Evolutionary conservation across 2,797 vertebrate genomes (phyloP), one percentile per base, ranked within the genome.

Genomic region (Coranthus polyacanthus): DNA sequence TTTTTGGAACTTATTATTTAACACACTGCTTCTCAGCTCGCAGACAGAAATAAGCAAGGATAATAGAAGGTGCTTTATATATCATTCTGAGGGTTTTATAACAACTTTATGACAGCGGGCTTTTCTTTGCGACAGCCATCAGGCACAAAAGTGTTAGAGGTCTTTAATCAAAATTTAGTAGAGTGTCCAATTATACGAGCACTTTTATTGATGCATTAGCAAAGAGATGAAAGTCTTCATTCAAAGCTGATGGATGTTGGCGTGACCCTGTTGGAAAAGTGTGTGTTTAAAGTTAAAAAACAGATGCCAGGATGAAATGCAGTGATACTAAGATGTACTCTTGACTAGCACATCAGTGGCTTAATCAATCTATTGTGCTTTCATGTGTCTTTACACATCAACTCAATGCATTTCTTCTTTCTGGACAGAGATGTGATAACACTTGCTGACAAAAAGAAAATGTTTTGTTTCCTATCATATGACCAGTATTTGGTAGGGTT

Each of bases 91-190:
- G 79, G 75, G 72, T 77, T 78, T 49, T 78, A 78, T 56, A 71
- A 76, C 46, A 11, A 41, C 41, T 89, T 88, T 86, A 89, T 79
- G 79, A 87, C 78, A 65, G 0, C 21, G 52, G 76, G 66, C 79
- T 80, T 83, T 82, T 60, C 72, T 73, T 71, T 72, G 78, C 75
- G 68, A 81, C 43, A 42, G 72, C 67, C 79, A 78, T 84, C 81
- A 75, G 82, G 73, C 60, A 16, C 63, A 47, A 12, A 69, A 78
- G 82, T 72, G 75, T 68, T 71, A 7, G 42, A 75, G 73, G 63
- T 62, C 81, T 78, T 89, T 82, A 78, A 86, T 89, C 79, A 84
- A 75, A 85, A 88, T 88, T 82, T 88, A 84, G 83, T 77, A 64
- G 57, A 81, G 72, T 78, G 82, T 86, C 86, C 68, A 65, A 63